Evolutionary conservation across 2,113 vertebrate species (phyloP).

Genomic region (Chunga burmeisteri): DNA sequence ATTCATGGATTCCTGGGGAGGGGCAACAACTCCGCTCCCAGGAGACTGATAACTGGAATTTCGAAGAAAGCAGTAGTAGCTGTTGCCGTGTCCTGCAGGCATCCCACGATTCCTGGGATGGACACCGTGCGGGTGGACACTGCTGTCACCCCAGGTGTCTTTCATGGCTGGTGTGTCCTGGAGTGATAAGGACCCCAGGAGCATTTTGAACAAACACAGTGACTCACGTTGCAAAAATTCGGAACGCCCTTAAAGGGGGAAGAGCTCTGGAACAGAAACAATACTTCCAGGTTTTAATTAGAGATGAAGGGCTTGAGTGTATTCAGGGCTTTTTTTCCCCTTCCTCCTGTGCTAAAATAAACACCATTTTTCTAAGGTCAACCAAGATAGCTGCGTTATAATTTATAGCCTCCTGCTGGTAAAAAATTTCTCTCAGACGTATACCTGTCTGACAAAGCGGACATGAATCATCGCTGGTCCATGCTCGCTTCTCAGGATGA

Average conservation of each 20-base stretch:
- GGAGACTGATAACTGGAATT: not conserved
- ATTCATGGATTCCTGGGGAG: not conserved
- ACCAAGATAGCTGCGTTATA: not conserved
- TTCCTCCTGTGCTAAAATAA: not conserved
- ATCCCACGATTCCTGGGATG: not conserved
- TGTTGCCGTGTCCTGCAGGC: not conserved
- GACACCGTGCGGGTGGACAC: not conserved
- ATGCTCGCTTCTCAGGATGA: not conserved
- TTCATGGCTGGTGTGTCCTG: not conserved
- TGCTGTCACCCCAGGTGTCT: not conserved
- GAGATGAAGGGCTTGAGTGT: not conserved
- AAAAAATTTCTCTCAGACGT: not conserved
- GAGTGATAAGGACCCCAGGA: not conserved
- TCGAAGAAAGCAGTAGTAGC: not conserved
- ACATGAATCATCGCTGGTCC: not conserved
- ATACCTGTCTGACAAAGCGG: not conserved
- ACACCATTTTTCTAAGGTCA: not conserved
- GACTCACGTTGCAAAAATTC: not conserved
- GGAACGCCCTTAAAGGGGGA: not conserved
- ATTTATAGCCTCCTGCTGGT: not conserved
- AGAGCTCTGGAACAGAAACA: not conserved
- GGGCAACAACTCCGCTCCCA: rapidly evolving
- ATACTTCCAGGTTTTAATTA: conserved; percentile 26
- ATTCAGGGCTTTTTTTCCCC: not conserved
- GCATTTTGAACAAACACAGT: not conserved